Conservation (phyloP, 2,888 invertebrate species). For the Diabrotica balteata region DNA sequence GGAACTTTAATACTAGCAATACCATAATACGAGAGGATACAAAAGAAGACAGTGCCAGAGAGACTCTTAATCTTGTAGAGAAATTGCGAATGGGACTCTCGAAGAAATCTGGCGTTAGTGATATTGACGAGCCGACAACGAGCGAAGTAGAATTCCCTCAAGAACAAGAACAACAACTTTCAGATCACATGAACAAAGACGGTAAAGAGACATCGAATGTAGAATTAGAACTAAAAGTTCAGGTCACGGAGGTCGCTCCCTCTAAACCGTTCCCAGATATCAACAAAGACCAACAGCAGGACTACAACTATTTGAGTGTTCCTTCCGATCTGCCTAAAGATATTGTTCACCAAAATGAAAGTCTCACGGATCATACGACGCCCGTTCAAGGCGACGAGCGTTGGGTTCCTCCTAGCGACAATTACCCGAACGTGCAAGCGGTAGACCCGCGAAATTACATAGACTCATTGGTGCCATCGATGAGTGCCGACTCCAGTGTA, state of each 20-base stretch:
- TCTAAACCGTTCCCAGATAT: constrained; percentile 32
- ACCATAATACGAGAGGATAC: constrained; percentile 77
- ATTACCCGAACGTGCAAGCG: constrained; percentile 45
- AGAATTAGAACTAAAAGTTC: constrained; percentile 48
- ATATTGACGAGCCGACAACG: constrained; percentile 57
- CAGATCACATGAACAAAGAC: constrained; percentile 38
- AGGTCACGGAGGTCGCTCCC: constrained; percentile 38
- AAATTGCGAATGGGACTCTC: constrained; percentile 78
- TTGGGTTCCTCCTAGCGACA: constrained; percentile 69
- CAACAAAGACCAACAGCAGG: constrained; percentile 24
- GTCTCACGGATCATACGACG: constrained; percentile 56
- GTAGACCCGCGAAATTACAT: constrained; percentile 39
- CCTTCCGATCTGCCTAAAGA: constrained; percentile 54
- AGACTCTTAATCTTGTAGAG: constrained; percentile 84
- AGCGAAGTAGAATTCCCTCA: constrained; percentile 53
- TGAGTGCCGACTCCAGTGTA: constrained; percentile 3
- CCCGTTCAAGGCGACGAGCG: constrained; percentile 66
- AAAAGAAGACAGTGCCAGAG: constrained; percentile 82
- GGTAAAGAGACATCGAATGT: constrained; percentile 40
- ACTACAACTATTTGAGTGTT: constrained; percentile 47
- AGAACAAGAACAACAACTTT: constrained; percentile 53
- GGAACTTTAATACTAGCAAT: constrained; percentile 69
- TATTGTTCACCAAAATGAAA: constrained; percentile 45
- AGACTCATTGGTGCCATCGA: constrained; percentile 14
- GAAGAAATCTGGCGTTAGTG: constrained; percentile 66